Conservation (phyloP, 2,113 vertebrate genomes). For the Lasiurus cinereus region DNA sequence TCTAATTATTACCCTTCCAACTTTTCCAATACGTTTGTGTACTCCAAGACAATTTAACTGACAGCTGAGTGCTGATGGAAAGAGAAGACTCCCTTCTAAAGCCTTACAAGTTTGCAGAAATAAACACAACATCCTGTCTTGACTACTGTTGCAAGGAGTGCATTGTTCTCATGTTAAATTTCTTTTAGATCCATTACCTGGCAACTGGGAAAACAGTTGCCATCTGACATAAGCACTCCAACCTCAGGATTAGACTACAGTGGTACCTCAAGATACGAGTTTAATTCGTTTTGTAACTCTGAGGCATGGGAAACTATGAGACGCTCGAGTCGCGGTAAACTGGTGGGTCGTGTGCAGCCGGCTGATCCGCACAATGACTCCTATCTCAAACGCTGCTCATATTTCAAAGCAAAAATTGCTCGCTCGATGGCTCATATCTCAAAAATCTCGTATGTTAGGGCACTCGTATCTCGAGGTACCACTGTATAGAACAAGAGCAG, state of each 20-base stretch:
- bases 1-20: conserved; percentile 62
- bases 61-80: conserved; percentile 25
- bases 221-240: conserved; percentile 42
- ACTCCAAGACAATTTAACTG: conserved; percentile 57
- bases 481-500: background rate
- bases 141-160: conserved; percentile 58
- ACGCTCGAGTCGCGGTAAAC: no score
- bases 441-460: no score
- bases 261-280: no score
- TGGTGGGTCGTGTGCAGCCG: no score
- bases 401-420: no score
- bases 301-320: no score
- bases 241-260: background rate
- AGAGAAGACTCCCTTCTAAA: background rate
- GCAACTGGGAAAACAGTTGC: conserved; percentile 62
- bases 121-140: conserved; percentile 36
- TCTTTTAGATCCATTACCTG: conserved; percentile 61
- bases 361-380: no score
- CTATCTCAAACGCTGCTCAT: no score
- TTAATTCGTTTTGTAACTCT: no score
- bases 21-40: conserved; percentile 14
- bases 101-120: conserved; percentile 1
- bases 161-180: conserved; percentile 63
- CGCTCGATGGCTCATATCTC: no score
- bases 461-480: no score